Base-by-base conservation (phyloP, 2,888 invertebrate genomes). In the Euplexia lucipara region DNA sequence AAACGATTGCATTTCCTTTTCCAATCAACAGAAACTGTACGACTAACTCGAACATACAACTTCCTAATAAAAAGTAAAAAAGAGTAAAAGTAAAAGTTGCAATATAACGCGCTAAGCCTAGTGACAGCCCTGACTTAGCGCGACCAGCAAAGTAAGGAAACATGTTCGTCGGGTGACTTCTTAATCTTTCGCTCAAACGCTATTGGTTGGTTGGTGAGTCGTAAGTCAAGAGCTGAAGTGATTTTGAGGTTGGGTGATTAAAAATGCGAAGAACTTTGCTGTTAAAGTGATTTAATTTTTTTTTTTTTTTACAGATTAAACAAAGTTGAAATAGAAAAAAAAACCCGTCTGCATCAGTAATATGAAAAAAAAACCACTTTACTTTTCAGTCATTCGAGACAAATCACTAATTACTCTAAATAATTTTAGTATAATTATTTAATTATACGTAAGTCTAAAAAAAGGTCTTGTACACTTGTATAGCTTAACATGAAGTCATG, bases 81-180 rank as follows among this genome's bases (percentile, higher is more conserved):
- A 41, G 30, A 39, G 67, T 70, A 69, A 67, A 45, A 59, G 62
- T 62, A 64, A 75, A 75, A 75, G 66, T 78, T 75, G 58, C 59
- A 56, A 68, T 71, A 69, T 64, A 65, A 71, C 54, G 41, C 51
- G 22, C 22, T 68, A 75, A 65, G 77, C 60, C 59, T 42, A 42
- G 83, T 74, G 86, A 63, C 88, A 90, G 41, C 89, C 90, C 90
- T 90, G 79, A 65, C 65, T 76, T 77, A 74, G 73, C 75, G 70
- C 77, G 79, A 77, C 78, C 81, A 82, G 86, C 89, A 86, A 87
- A 90, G 91, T 90, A 89, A 86, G 86, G 89, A 89, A 88, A 85
- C 90, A 79, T 90, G 90, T 88, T 88, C 85, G 81, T 79, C 83
- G 81, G 82, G 81, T 86, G 91, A 90, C 91, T 91, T 90, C 90